These are phyloP conservation scores for Sorex araneus DNA, from an alignment of 2,113 vertebrate genomes.

Conservation along the genomic window DNA sequence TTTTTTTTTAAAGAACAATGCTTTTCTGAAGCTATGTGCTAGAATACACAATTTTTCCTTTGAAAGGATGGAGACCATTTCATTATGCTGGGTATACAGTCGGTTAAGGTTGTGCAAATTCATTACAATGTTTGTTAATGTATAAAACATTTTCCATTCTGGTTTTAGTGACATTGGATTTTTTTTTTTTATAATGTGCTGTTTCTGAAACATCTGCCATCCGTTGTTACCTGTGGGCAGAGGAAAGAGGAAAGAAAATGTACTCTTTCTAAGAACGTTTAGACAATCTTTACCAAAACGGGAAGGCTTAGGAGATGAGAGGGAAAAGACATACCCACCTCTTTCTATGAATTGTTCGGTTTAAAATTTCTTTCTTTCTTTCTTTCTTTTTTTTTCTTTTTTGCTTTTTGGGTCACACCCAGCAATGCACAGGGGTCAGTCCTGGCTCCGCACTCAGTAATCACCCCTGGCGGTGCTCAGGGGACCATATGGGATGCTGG, in stretches of 20 bases:
- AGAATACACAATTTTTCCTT: slow-evolving; percentile 88
- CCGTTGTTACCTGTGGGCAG: slow-evolving; percentile 87
- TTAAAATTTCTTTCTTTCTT: slow-evolving; percentile 58
- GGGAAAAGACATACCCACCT: slow-evolving; percentile 73
- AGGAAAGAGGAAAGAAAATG: slow-evolving; percentile 85
- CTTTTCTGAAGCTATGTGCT: slow-evolving; percentile 87
- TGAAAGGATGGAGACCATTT: slow-evolving; percentile 88
- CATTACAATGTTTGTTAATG: slow-evolving; percentile 96
- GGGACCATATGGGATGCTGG: no score
- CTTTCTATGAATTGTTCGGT: slow-evolving; percentile 78
- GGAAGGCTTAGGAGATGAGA: slow-evolving; percentile 85
- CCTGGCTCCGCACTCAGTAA: no score
- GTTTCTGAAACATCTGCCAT: slow-evolving; percentile 87
- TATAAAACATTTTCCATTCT: slow-evolving; percentile 94
- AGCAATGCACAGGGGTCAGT: no score
- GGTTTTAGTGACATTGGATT: slow-evolving; percentile 90
- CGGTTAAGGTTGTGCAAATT: slow-evolving; percentile 94
- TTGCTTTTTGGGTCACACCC: no score
- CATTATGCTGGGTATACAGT: slow-evolving; percentile 92
- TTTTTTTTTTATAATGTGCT: slow-evolving; percentile 90
- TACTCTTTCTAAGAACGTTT: slow-evolving; percentile 86
- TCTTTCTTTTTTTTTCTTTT: no score
- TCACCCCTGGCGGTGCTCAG: no score
- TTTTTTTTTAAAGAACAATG: slow-evolving; percentile 88
- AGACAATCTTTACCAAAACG: slow-evolving; percentile 86